phyloP scores from a whole-genome alignment of 2,113 vertebrate genomes.

The Nothocercus julius region DNA sequence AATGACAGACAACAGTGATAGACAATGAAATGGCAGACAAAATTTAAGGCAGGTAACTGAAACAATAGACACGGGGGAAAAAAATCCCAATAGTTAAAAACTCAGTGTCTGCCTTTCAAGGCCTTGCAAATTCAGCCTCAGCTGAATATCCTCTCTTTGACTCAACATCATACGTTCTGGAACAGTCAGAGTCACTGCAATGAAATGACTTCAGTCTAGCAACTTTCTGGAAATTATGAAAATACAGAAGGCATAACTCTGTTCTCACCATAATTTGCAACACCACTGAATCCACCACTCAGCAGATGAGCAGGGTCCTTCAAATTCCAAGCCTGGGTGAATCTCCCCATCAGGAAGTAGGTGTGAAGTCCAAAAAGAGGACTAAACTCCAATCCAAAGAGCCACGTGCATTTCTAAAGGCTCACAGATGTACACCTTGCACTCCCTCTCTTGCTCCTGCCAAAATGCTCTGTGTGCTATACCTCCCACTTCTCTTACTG shows the following conservation, averaged over 20 bases:
- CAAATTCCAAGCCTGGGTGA: neutral
- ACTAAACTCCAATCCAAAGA: neutral
- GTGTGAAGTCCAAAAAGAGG: neutral
- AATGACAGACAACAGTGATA: too few species aligned
- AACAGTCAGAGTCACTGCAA: neutral
- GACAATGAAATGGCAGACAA: neutral
- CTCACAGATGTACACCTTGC: neutral
- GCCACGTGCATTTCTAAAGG: neutral
- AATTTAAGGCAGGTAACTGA: neutral
- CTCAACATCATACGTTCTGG: neutral
- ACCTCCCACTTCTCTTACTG: neutral
- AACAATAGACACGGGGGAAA: rapidly evolving
- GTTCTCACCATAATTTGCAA: neutral
- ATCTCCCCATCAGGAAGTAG: neutral
- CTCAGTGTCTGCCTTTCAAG: neutral
- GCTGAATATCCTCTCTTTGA: neutral
- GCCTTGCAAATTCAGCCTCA: neutral
- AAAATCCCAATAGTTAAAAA: neutral
- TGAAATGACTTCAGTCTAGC: neutral
- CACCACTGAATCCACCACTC: neutral
- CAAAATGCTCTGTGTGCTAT: too few species aligned
- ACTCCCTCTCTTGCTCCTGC: neutral
- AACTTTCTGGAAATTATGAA: neutral
- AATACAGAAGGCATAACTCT: neutral
- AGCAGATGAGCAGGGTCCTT: neutral